A percentile compares a stretch with the other conserved stretches of the same genome.
These are phyloP conservation scores for Drosophila kuntzei DNA, from an alignment of 2,888 invertebrate species.

Conservation along the genomic window DNA sequence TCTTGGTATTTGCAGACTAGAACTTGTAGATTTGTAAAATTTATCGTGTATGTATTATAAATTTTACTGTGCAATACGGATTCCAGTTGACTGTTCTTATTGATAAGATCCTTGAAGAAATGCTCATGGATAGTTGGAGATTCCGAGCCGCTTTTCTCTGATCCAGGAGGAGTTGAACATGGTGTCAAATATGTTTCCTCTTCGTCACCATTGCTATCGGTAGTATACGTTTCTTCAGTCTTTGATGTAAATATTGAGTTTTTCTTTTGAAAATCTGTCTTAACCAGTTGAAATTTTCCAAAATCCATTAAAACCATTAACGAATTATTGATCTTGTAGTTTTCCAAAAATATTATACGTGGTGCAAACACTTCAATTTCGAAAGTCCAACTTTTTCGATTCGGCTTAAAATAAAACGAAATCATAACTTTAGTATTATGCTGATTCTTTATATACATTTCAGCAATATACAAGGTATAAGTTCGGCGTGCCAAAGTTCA, in stretches of 20 bases:
- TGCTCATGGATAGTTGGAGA: conserved; percentile 84
- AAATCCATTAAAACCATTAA: conserved; percentile 95
- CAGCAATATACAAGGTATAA: conserved; percentile 9
- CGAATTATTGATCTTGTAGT: conserved; percentile 90
- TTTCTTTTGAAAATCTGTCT: conserved; percentile 75
- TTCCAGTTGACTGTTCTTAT: conserved; percentile 88
- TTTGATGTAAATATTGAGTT: conserved; percentile 41
- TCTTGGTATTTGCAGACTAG: conserved; percentile 95
- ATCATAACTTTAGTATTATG: conserved; percentile 17
- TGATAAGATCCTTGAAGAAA: conserved; percentile 87
- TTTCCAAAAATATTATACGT: conserved; percentile 95
- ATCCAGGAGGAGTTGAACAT: conserved; percentile 94
- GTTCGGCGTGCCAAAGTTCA: conserved; percentile 17
- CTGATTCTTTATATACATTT: conserved; percentile 7
- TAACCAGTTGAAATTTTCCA: conserved; percentile 89
- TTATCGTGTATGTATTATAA: conserved; percentile 92
- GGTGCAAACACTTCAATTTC: conserved; percentile 97
- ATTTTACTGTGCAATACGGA: conserved; percentile 89
- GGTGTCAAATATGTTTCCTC: conserved; percentile 92
- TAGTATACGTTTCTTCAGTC: conserved; percentile 25
- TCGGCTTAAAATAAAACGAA: conserved; percentile 85
- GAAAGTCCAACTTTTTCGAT: conserved; percentile 93
- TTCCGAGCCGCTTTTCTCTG: conserved; percentile 88
- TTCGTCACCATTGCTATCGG: conserved; percentile 85
- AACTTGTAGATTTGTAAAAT: conserved; percentile 93